These are phyloP conservation scores for Xestobium rufovillosum DNA, from an alignment of 2,888 invertebrate genomes.

Conservation along the genomic window DNA sequence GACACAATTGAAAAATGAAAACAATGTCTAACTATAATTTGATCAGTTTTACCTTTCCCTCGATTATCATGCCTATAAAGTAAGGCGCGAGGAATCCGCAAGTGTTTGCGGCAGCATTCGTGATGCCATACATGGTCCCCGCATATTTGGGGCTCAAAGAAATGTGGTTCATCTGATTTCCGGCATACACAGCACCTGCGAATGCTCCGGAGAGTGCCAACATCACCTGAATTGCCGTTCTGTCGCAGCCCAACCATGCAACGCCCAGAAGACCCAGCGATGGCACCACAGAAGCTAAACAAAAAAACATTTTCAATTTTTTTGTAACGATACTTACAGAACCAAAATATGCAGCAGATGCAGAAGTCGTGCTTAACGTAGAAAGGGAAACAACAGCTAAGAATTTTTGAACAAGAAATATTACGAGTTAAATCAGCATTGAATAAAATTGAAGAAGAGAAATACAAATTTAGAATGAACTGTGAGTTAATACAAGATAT, in stretches of 20 bases:
- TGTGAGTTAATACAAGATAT: too few species aligned
- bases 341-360: too few species aligned
- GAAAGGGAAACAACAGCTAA: conserved; percentile 10
- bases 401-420: conserved; percentile 10
- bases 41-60: conserved; percentile 50
- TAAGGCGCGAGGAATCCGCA: conserved; percentile 80
- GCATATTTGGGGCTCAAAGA: conserved; percentile 74
- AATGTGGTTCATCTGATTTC: conserved; percentile 80
- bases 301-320: too few species aligned
- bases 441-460: neutral
- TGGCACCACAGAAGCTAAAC: conserved; percentile 60
- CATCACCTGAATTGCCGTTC: conserved; percentile 60
- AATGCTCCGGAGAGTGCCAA: conserved; percentile 66
- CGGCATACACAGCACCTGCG: conserved; percentile 70
- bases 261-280: conserved; percentile 70
- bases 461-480: too few species aligned
- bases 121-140: conserved; percentile 78
- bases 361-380: too few species aligned
- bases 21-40: neutral
- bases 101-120: conserved; percentile 74
- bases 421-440: conserved; percentile 3
- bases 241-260: conserved; percentile 72
- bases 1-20: conserved; percentile 1
- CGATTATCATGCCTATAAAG: conserved; percentile 65
- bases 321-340: too few species aligned